These are phyloP conservation scores for Eudyptes chrysolophus DNA, from an alignment of 2,113 vertebrate genomes.

Conservation along the genomic window DNA sequence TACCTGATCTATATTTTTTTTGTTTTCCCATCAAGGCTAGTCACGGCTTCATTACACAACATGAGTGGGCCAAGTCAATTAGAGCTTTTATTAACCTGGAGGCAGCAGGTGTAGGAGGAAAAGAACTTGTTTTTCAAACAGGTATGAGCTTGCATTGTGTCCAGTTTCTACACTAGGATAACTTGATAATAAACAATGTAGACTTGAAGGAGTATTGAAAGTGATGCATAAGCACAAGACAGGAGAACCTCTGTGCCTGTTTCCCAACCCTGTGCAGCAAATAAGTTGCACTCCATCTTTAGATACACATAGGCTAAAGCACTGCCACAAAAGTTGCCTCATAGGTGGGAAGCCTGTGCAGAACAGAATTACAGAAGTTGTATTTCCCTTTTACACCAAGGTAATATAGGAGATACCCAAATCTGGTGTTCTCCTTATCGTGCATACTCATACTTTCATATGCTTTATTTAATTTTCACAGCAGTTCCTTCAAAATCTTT, in stretches of 20 bases:
- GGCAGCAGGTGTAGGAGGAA: constrained; percentile 97
- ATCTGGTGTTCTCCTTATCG: not conserved
- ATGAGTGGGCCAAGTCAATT: constrained; percentile 90
- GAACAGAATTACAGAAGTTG: not conserved
- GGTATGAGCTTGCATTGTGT: constrained; percentile 74
- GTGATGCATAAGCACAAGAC: not conserved
- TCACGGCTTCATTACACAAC: constrained; percentile 98
- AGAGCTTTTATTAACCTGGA: constrained; percentile 97
- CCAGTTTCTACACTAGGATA: not conserved
- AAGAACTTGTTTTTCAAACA: constrained; percentile 98
- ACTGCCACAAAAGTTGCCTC: not conserved
- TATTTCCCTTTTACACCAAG: not conserved
- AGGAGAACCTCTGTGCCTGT: not conserved
- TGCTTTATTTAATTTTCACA: not conserved
- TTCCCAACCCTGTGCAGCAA: not conserved
- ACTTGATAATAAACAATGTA: not conserved
- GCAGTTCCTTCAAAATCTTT: not conserved
- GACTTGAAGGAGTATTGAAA: not conserved
- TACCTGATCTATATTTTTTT: constrained; percentile 3
- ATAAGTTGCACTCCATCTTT: not conserved
- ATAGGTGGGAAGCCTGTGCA: not conserved
- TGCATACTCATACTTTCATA: not conserved
- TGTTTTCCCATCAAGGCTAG: constrained; percentile 83
- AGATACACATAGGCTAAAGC: not conserved
- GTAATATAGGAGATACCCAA: not conserved